Percentiles rank a stretch among this genome's conserved stretches.
phyloP scores from a whole-genome alignment of 2,888 invertebrate genomes.

The Drosophila buzzatii region DNA sequence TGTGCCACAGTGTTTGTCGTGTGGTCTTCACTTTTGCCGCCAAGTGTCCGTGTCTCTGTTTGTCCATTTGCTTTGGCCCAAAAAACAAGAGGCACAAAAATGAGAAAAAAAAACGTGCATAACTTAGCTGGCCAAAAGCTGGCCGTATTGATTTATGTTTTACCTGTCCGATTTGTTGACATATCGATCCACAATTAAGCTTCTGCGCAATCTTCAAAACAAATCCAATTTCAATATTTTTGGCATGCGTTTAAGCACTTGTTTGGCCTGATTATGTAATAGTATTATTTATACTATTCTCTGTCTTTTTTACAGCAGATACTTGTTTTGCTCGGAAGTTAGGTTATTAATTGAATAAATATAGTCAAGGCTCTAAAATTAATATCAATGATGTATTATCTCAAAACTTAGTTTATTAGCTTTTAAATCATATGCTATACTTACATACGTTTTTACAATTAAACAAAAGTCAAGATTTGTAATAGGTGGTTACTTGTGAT shows the following conservation, averaged over 20 bases:
- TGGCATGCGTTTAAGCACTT: constrained; percentile 58
- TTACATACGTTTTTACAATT: no score
- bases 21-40: constrained; percentile 69
- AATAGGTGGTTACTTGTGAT: no score
- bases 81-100: constrained; percentile 34
- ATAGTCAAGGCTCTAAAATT: no score
- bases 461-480: no score
- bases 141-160: constrained; percentile 46
- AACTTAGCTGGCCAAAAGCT: constrained; percentile 40
- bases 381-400: no score
- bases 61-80: constrained; percentile 63
- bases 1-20: constrained; percentile 65
- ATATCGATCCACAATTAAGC: constrained; percentile 67
- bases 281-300: not conserved
- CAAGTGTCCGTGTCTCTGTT: constrained; percentile 70
- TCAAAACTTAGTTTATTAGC: no score
- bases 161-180: constrained; percentile 53
- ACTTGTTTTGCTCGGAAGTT: not conserved
- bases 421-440: no score
- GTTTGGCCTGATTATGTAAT: constrained; percentile 31
- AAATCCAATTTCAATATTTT: constrained; percentile 44
- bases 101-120: not conserved
- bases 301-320: not conserved
- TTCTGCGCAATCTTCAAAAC: constrained; percentile 49
- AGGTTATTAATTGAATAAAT: not conserved